A percentile compares a stretch with the other conserved stretches of the same genome.
phyloP scores from a whole-genome alignment of 1,140 invertebrate species.

The Drosophila varians region DNA sequence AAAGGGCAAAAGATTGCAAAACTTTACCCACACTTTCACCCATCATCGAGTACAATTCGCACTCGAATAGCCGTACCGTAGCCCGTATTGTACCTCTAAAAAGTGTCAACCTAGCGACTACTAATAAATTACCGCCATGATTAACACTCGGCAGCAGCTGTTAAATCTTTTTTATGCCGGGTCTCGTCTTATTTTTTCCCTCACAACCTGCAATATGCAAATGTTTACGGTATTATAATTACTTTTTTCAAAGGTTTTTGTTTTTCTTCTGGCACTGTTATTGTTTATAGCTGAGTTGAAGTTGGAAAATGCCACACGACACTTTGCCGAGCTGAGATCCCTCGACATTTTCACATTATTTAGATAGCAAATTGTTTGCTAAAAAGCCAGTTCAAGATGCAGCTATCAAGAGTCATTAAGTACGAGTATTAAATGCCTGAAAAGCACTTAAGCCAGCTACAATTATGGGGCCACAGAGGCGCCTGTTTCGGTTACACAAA shows the following conservation, averaged over 20 bases:
- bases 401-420: constrained; percentile 41
- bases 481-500: neutral
- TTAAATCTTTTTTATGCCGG: constrained; percentile 40
- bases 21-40: constrained; percentile 34
- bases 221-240: constrained; percentile 57
- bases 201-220: constrained; percentile 49
- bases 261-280: constrained; percentile 3
- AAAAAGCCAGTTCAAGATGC: constrained; percentile 37
- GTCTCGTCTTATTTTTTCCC: constrained; percentile 26
- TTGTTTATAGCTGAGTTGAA: constrained; percentile 4
- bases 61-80: neutral
- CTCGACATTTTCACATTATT: constrained; percentile 34
- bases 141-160: constrained; percentile 51
- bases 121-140: constrained; percentile 46
- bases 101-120: constrained; percentile 40
- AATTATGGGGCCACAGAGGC: constrained; percentile 16
- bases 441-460: constrained; percentile 17
- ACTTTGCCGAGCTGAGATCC: neutral
- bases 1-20: neutral
- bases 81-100: no score
- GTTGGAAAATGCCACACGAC: constrained; percentile 26
- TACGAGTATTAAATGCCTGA: constrained; percentile 30
- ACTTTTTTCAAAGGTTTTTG: constrained; percentile 12
- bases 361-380: constrained; percentile 38
- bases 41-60: constrained; percentile 29